phyloP scores from a whole-genome alignment of 2,113 vertebrate genomes.

The Rhea americana region DNA sequence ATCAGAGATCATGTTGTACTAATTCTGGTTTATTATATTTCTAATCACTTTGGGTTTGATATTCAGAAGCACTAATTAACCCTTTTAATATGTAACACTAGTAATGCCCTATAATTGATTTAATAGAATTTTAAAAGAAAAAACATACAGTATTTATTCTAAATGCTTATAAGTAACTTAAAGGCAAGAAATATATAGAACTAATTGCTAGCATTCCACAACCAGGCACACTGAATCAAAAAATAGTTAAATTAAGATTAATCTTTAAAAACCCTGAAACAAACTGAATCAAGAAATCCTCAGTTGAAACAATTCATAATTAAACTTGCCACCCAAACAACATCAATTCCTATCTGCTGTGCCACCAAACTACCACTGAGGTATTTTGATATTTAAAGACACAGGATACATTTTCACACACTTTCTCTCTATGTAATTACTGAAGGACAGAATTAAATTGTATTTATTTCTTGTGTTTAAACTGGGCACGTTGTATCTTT shows the following conservation, averaged over 20 bases:
- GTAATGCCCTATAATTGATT: not conserved
- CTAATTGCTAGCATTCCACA: not conserved
- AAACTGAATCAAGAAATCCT: not conserved
- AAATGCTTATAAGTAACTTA: not conserved
- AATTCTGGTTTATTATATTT: constrained; percentile 32
- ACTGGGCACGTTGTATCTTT: not conserved
- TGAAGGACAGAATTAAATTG: not conserved
- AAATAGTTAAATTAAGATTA: not conserved
- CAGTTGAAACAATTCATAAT: not conserved
- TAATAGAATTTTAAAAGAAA: not conserved
- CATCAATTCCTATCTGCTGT: not conserved
- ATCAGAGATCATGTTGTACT: not conserved
- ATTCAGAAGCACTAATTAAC: constrained; percentile 39
- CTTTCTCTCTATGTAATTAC: not conserved
- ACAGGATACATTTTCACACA: not conserved
- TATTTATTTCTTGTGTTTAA: constrained; percentile 3
- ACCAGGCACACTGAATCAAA: not conserved
- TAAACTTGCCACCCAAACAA: not conserved
- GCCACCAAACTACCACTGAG: not conserved
- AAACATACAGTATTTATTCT: not conserved
- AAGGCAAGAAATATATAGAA: not conserved
- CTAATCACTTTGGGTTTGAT: constrained; percentile 40
- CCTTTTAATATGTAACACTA: not conserved
- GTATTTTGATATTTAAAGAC: not conserved
- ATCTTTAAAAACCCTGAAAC: not conserved